These are phyloP conservation scores for Drosophila engyochracea DNA, from an alignment of 2,888 invertebrate species.

Conservation along the genomic window DNA sequence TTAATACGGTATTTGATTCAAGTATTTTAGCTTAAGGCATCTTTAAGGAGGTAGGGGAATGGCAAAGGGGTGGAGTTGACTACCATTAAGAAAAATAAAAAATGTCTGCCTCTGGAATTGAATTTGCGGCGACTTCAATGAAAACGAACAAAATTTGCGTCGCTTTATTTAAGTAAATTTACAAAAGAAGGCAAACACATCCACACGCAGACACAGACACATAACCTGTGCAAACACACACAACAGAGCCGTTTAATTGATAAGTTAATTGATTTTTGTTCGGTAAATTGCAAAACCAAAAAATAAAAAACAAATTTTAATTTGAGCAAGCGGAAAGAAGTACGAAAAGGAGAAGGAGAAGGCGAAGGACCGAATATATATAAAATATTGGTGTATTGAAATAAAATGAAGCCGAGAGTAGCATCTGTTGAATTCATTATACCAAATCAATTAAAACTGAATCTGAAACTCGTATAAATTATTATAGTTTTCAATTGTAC, in stretches of 20 bases:
- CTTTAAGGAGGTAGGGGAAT: neutral
- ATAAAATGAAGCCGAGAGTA: neutral
- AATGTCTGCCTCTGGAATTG: conserved; percentile 19
- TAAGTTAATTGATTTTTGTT: conserved; percentile 68
- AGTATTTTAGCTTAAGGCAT: conserved; percentile 48
- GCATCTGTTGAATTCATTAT: neutral
- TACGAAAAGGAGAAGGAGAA: neutral
- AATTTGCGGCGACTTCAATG: conserved; percentile 37
- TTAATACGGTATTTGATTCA: conserved; percentile 65
- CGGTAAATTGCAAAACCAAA: conserved; percentile 37
- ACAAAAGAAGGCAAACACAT: conserved; percentile 2
- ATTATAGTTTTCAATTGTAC: neutral
- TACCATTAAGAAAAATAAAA: conserved; percentile 4
- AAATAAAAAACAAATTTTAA: conserved; percentile 38
- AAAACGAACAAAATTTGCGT: conserved; percentile 64
- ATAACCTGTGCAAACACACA: neutral
- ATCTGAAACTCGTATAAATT: neutral
- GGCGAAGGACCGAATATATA: neutral
- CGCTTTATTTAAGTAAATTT: conserved; percentile 57
- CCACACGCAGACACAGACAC: neutral
- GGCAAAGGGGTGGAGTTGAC: too few species aligned
- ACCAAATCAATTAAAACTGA: neutral
- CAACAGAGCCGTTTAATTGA: conserved; percentile 56
- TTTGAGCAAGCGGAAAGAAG: conserved; percentile 10
- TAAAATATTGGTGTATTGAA: neutral